Percentiles rank a stretch among this genome's conserved stretches.
These are phyloP conservation scores for Porites evermanni DNA, from an alignment of 92 coral and sea anemone species.

Conservation along the genomic window DNA sequence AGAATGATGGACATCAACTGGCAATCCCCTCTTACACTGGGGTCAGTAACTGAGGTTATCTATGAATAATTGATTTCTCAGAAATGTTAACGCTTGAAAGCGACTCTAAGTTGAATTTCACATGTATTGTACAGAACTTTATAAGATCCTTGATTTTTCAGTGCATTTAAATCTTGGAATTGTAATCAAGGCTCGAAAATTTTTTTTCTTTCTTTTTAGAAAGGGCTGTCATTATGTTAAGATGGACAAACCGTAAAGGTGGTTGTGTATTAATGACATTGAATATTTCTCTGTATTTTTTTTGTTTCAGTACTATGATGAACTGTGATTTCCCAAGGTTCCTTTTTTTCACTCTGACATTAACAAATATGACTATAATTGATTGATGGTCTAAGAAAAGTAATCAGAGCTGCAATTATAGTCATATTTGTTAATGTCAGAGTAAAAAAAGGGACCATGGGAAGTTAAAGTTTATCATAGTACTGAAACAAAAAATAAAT, in stretches of 20 bases:
- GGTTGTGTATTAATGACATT: not conserved
- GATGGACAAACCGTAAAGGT: not conserved
- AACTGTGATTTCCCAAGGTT: not conserved
- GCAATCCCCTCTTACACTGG: constrained; percentile 13
- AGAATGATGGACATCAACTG: constrained; percentile 33
- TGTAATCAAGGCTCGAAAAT: not conserved
- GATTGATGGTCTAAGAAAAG: no score
- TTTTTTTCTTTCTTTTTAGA: no score
- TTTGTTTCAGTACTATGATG: not conserved
- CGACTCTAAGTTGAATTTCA: not conserved
- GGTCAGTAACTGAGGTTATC: constrained; percentile 30
- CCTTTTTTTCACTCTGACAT: not conserved
- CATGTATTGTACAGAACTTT: not conserved
- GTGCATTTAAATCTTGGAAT: not conserved
- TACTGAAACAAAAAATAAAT: not conserved
- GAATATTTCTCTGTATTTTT: no score
- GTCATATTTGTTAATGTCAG: not conserved
- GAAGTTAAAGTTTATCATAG: not conserved
- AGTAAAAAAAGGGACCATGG: not conserved
- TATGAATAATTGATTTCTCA: not conserved
- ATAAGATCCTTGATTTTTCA: not conserved
- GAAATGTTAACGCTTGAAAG: not conserved
- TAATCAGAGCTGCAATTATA: no score
- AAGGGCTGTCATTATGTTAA: no score
- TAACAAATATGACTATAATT: not conserved